Evolutionary conservation across 2,888 invertebrate genomes (phyloP).

Genomic region (Cephus pulcher): DNA sequence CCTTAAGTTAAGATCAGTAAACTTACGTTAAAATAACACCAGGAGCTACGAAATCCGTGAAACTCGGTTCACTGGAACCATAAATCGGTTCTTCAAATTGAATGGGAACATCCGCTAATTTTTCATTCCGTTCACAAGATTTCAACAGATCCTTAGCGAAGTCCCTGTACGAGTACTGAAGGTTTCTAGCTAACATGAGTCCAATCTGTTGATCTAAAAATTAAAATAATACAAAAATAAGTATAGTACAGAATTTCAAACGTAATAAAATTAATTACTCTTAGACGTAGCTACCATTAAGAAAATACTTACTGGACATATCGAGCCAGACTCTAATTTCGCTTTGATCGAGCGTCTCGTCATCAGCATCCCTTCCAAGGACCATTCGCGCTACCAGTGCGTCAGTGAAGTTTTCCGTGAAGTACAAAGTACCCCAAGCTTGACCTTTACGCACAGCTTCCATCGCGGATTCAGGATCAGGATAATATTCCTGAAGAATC

Average conservation of each 20-base stretch:
- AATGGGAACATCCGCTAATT: slow-evolving; percentile 88
- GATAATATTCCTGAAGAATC: slow-evolving; percentile 70
- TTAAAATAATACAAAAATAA: too few species aligned
- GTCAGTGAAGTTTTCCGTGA: slow-evolving; percentile 90
- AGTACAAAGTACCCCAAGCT: slow-evolving; percentile 90
- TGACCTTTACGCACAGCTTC: slow-evolving; percentile 80
- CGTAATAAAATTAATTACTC: too few species aligned
- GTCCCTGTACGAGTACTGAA: slow-evolving; percentile 87
- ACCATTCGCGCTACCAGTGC: slow-evolving; percentile 85
- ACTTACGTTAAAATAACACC: slow-evolving; percentile 93
- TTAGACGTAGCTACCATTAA: too few species aligned
- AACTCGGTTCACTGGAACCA: slow-evolving; percentile 89
- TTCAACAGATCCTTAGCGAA: slow-evolving; percentile 81
- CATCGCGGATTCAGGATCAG: slow-evolving; percentile 75
- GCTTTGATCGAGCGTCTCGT: slow-evolving; percentile 87
- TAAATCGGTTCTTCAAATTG: slow-evolving; percentile 91
- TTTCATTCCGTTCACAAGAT: slow-evolving; percentile 83
- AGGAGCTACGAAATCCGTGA: slow-evolving; percentile 96
- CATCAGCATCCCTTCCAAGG: slow-evolving; percentile 84
- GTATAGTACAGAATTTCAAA: too few species aligned
- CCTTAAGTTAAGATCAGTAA: background rate
- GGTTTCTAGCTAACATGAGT: slow-evolving; percentile 86
- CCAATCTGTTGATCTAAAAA: slow-evolving; percentile 89
- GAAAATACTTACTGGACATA: slow-evolving; percentile 80
- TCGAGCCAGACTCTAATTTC: slow-evolving; percentile 92